These are phyloP conservation scores for Sarcophaga rosellei DNA, from an alignment of 2,888 invertebrate genomes.

Conservation along the genomic window DNA sequence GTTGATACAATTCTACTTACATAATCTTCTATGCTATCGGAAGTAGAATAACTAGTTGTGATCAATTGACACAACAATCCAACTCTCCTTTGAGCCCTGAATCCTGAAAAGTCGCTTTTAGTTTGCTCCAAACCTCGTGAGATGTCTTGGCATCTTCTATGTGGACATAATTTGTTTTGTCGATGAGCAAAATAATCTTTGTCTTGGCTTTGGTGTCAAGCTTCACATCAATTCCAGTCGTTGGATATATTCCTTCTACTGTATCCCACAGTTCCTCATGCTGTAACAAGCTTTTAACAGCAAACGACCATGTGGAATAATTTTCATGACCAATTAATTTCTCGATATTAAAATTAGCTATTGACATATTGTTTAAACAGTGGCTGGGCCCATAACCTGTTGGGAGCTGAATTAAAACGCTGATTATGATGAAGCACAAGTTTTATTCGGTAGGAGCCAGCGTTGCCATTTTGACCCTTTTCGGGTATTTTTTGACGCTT, in stretches of 20 bases:
- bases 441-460: too few relatives aligned
- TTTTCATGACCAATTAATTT: constrained; percentile 46
- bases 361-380: constrained; percentile 17
- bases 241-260: constrained; percentile 47
- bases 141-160: constrained; percentile 48
- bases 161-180: constrained; percentile 58
- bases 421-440: too few relatives aligned
- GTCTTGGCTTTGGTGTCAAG: constrained; percentile 11
- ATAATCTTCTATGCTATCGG: constrained; percentile 28
- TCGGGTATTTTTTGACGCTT: too few relatives aligned
- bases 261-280: constrained; percentile 62
- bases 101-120: constrained; percentile 61
- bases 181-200: constrained; percentile 53
- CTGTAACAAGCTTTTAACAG: constrained; percentile 40
- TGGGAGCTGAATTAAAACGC: constrained; percentile 19
- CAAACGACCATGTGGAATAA: constrained; percentile 27
- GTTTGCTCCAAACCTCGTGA: constrained; percentile 59
- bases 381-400: constrained; percentile 31
- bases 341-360: constrained; percentile 29
- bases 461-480: too few relatives aligned
- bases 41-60: constrained; percentile 5
- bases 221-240: constrained; percentile 28
- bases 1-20: constrained; percentile 40
- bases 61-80: constrained; percentile 29
- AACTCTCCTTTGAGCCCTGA: constrained; percentile 18